A percentile compares a stretch with the other conserved stretches of the same genome.
phyloP scores from a whole-genome alignment of 2,113 vertebrate genomes.

The Dipodomys ordii region DNA sequence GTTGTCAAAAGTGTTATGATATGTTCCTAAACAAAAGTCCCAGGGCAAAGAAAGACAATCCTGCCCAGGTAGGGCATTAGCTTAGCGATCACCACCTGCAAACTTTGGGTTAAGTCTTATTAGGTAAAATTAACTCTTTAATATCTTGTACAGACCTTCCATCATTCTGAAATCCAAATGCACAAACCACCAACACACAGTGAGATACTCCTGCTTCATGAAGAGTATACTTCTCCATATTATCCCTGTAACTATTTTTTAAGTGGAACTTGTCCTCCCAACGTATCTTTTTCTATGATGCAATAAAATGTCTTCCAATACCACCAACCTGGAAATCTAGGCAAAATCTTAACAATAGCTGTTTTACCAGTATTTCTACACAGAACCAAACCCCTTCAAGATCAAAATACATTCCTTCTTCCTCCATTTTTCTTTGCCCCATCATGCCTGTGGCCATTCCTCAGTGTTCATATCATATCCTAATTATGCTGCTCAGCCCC shows the following conservation, averaged over 20 bases:
- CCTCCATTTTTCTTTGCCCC: background rate
- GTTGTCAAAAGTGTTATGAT: background rate
- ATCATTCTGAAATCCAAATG: background rate
- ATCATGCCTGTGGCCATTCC: background rate
- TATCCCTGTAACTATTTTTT: background rate
- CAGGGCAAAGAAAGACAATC: background rate
- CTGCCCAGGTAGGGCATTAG: background rate
- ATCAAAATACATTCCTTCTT: background rate
- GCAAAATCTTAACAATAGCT: background rate
- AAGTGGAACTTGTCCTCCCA: background rate
- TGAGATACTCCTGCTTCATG: background rate
- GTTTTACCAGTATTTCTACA: background rate
- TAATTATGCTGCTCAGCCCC: background rate
- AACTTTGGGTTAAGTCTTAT: background rate
- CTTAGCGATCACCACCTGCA: background rate
- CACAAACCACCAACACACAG: background rate
- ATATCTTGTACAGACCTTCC: background rate
- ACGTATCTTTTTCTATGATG: background rate
- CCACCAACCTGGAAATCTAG: background rate
- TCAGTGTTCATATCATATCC: background rate
- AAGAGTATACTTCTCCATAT: background rate
- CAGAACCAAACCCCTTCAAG: background rate
- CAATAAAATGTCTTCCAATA: conserved; percentile 2
- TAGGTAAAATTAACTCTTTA: background rate
- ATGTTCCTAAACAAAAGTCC: background rate